Evolutionary conservation across 1,140 invertebrate species (phyloP), one percentile per base, ranked within the genome.

Genomic region (Lucilia cuprina): DNA sequence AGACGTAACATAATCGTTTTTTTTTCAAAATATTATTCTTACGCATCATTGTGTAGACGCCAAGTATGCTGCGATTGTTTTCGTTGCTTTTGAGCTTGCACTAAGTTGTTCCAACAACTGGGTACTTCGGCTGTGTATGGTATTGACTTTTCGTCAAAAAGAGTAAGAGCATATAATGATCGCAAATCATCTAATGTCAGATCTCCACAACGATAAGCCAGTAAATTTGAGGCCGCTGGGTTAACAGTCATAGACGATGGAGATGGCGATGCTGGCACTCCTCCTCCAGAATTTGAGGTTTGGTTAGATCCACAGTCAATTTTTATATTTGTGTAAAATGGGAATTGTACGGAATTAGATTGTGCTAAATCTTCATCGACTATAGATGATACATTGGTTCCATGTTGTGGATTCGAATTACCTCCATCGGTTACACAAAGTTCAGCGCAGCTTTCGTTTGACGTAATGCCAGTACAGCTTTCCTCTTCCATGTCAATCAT

Each of bases 31-130:
- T 30, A 41, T 41, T 41, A 41, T 82, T 91, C 92, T 89, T 91
- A 96, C 91, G 94, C 94, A 85, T 97, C 96, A 86, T 95, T 95
- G 88, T 98, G 96, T 5, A 98, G 92, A 84, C 96, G 93, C 96
- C 96, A 98, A 0, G 96, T 96, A 84, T 96, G 94, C 86, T 96
- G 95, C 0, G 96, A 96, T 91, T 96, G 95, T 19, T 95, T 93
- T 14, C 97, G 93, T 85, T 97, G 96, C 84, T 97, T 94, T 88
- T 97, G 96, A 21, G 96, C 96, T 85, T 98, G 50, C 87, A 97
- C 96, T 87, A 98, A 94, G 92, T 98, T 96, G 85, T 94, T 96
- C 97, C 97, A 98, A 91, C 97, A 98, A 35, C 96, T 94, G 2
- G 97, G 96, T 0, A 98, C 96, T n/a, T 96, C 97, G 8, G 96